phyloP scores from a whole-genome alignment of 2,797 vertebrate species.

The Tauraco hartlaubi region DNA sequence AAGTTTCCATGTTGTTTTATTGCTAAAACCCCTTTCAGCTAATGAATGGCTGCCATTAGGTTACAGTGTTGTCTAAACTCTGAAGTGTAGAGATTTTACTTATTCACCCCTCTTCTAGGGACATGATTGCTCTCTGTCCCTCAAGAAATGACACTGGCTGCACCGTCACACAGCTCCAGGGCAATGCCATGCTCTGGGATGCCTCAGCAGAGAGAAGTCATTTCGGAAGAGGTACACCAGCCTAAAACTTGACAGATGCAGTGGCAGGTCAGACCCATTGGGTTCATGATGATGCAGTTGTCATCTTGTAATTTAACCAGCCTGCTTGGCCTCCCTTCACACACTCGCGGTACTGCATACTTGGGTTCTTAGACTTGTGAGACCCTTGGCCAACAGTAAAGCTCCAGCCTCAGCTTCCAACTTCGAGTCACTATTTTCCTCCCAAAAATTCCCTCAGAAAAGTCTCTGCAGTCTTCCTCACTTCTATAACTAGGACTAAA shows the following conservation, averaged over 20 bases:
- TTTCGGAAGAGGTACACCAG: neutral
- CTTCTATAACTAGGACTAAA: neutral
- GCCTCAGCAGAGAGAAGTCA: neutral
- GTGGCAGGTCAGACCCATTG: neutral
- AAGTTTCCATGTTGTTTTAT: neutral
- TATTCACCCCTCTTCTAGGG: neutral
- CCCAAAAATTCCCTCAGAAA: neutral
- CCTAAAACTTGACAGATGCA: neutral
- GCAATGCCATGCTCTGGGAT: neutral
- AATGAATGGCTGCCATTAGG: neutral
- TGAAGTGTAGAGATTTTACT: neutral
- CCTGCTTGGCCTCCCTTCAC: neutral
- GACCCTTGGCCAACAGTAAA: neutral
- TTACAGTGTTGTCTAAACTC: neutral
- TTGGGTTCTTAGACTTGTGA: neutral
- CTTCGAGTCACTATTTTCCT: neutral
- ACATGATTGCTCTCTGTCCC: fast-evolving
- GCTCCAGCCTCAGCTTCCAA: neutral
- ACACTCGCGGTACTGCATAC: fast-evolving
- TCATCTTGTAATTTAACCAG: neutral
- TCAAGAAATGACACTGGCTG: neutral
- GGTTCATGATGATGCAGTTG: neutral
- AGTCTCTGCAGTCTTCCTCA: neutral
- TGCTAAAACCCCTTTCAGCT: neutral
- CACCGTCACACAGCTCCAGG: neutral